Percentiles rank a stretch among this genome's conserved stretches.
These are phyloP conservation scores for Perccottus glenii DNA, from an alignment of 2,113 vertebrate genomes.

Conservation along the genomic window DNA sequence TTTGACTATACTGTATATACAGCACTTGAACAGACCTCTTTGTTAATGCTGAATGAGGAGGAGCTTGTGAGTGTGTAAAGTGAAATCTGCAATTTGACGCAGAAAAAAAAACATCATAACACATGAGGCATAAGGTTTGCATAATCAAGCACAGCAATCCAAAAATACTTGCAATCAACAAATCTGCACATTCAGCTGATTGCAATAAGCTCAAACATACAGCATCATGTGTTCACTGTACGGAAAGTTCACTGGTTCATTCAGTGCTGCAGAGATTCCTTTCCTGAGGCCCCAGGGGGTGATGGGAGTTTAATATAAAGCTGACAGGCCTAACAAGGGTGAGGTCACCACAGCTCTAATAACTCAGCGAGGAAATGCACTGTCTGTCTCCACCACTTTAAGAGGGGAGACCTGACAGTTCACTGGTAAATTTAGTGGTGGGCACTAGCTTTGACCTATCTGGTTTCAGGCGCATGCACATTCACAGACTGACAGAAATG, in stretches of 20 bases:
- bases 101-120: conserved; percentile 7
- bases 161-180: conserved; percentile 15
- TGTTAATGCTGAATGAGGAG: conserved; percentile 33
- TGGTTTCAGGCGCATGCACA: conserved; percentile 62
- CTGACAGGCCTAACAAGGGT: conserved; percentile 76
- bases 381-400: conserved; percentile 68
- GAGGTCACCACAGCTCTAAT: conserved; percentile 76
- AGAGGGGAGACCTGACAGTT: conserved; percentile 67
- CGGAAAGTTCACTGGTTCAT: conserved; percentile 27
- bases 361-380: conserved; percentile 73
- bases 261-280: conserved; percentile 29
- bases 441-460: conserved; percentile 65
- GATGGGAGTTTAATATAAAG: conserved; percentile 73
- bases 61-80: conserved; percentile 23
- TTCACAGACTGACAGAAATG: conserved; percentile 32
- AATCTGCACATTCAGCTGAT: conserved; percentile 35
- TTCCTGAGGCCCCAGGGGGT: conserved; percentile 48
- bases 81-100: conserved; percentile 20
- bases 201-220: conserved; percentile 46
- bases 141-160: conserved; percentile 6
- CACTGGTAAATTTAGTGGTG: conserved; percentile 79
- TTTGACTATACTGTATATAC: conserved; percentile 16
- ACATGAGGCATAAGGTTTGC: conserved; percentile 19
- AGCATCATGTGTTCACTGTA: conserved; percentile 26
- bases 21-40: conserved; percentile 9